Conservation (phyloP, 2,888 invertebrate species). For the Tetragonula carbonaria region DNA sequence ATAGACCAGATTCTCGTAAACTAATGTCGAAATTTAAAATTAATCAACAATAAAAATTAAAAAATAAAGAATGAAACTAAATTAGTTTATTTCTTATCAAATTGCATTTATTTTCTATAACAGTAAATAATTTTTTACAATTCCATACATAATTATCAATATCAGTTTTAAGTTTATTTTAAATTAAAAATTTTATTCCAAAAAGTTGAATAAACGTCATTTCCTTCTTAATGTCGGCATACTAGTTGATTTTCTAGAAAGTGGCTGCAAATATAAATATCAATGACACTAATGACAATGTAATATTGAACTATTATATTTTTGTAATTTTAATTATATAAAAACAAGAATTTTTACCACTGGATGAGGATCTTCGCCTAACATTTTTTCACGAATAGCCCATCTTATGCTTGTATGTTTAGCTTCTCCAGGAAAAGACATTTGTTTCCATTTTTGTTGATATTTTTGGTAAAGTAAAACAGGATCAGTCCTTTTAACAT, state of each 20-base stretch:
- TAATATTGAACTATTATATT: background rate
- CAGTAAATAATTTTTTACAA: background rate
- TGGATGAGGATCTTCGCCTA: conserved; percentile 84
- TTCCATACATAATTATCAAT: background rate
- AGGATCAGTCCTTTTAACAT: conserved; percentile 87
- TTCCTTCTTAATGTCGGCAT: conserved; percentile 71
- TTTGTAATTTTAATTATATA: background rate
- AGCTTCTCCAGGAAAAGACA: conserved; percentile 91
- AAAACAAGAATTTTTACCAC: conserved; percentile 70
- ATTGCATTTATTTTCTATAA: conserved; percentile 30
- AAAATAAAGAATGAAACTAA: conserved; percentile 7
- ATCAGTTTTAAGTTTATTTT: background rate
- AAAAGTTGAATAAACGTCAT: conserved; percentile 49
- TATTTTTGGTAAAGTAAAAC: conserved; percentile 92
- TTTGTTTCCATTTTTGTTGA: conserved; percentile 89
- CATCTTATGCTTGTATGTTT: conserved; percentile 88
- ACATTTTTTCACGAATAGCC: conserved; percentile 89
- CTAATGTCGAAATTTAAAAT: conserved; percentile 86
- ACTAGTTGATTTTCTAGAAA: conserved; percentile 70
- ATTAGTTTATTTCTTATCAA: background rate
- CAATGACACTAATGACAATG: background rate
- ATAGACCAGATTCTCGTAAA: conserved; percentile 86
- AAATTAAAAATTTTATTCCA: conserved; percentile 10
- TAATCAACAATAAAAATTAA: conserved; percentile 85
- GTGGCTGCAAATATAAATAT: conserved; percentile 71